Evolutionary conservation across 2,888 invertebrate species (phyloP), one percentile per base, ranked within the genome.

Genomic region (Cephonodes hylas): DNA sequence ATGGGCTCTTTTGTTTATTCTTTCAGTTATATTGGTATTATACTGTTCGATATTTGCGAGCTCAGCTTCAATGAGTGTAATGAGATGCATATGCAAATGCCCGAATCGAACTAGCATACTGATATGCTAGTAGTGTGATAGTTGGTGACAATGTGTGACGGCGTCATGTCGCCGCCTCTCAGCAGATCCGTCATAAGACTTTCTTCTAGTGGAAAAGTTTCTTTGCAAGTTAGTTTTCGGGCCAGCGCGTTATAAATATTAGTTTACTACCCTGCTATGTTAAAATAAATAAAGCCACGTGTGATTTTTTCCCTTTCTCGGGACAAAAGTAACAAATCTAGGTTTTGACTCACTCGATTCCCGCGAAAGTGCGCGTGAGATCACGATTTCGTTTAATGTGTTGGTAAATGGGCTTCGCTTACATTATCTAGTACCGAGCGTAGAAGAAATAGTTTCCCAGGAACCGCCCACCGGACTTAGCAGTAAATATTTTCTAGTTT

Each of bases 321-420:
- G 65, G 67, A 67, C 72, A 78, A 76, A 68, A 71, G 61, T 69
- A 56, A 68, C 53, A 68, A 69, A 77, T 73, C 75, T 80, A 71
- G 77, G 78, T 71, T 75, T 73, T 69, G 72, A 71, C 74, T 71
- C 63, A 68, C 18, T 56, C 46, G 76, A 74, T 83, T 83, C 79
- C 79, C 79, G 78, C 76, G 81, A 83, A 81, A 83, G 77, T 77
- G 69, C 60, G 64, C 62, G 58, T 64, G 59, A 62, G 60, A 67
- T 71, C 70, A 69, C 67, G 66, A 68, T 68, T 64, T 65, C 64
- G 66, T 63, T 68, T 69, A 71, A 72, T 72, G 69, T 64, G 67
- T 70, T 68, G 66, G 67, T 68, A 72, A 73, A 71, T 71, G 68
- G 61, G 45, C 65, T 63, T 42, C 64, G 66, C 63, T 62, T 64